Conservation (phyloP, 2,113 vertebrate genomes). For the Macquaria ambigua region DNA sequence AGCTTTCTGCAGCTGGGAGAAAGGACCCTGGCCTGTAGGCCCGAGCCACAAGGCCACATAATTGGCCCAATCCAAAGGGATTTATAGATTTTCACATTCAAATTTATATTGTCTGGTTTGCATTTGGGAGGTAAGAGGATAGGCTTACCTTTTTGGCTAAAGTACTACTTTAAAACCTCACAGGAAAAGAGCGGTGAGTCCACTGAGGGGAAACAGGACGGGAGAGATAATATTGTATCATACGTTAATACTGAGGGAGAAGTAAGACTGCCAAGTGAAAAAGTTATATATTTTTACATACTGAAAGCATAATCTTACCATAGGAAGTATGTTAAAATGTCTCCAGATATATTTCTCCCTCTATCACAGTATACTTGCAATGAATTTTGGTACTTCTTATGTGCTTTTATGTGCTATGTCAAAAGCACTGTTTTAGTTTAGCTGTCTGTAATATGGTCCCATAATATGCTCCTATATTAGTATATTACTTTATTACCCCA, state of each 20-base stretch:
- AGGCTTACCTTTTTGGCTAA: slow-evolving; percentile 62
- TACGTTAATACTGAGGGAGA: slow-evolving; percentile 26
- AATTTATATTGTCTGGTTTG: slow-evolving; percentile 72
- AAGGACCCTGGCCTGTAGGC: slow-evolving; percentile 25
- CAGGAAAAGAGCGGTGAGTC: slow-evolving; percentile 37
- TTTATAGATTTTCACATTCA: slow-evolving; percentile 74
- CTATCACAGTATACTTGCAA: not conserved
- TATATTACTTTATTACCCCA: not conserved
- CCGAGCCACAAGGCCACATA: slow-evolving; percentile 45
- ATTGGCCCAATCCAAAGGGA: slow-evolving; percentile 65
- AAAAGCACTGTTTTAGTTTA: not conserved
- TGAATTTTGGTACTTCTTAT: not conserved
- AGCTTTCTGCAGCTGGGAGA: slow-evolving; percentile 57
- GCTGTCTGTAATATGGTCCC: not conserved
- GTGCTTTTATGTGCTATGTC: not conserved
- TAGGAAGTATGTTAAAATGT: not conserved
- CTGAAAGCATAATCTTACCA: slow-evolving; percentile 2
- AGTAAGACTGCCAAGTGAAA: slow-evolving; percentile 16
- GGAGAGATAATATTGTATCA: slow-evolving; percentile 25
- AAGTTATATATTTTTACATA: not conserved
- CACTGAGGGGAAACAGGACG: slow-evolving; percentile 28
- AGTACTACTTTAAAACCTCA: slow-evolving; percentile 49
- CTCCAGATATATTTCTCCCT: not conserved
- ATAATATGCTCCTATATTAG: not conserved
- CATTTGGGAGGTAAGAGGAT: slow-evolving; percentile 60